Evolutionary conservation across 2,113 vertebrate species (phyloP).

Genomic region (Pao palembangensis): DNA sequence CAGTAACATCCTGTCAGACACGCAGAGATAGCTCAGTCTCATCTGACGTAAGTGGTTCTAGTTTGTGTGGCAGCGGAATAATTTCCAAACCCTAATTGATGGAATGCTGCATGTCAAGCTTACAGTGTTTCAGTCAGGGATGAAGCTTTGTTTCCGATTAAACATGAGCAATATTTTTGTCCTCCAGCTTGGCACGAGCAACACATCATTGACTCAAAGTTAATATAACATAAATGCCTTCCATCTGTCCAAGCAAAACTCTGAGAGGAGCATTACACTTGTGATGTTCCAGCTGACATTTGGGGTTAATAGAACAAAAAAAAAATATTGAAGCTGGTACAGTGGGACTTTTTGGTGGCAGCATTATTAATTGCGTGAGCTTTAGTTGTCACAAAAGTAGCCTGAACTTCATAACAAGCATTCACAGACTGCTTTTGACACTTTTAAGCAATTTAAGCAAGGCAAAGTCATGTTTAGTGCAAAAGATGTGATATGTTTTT

Average conservation of each 20-base stretch:
- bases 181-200: constrained; percentile 13
- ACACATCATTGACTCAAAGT: constrained; percentile 34
- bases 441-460: no score
- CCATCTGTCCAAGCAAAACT: constrained; percentile 42
- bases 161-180: constrained; percentile 8
- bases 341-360: no score
- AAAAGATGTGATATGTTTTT: no score
- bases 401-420: no score
- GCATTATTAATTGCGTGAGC: no score
- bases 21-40: constrained; percentile 40
- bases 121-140: constrained; percentile 5
- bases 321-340: no score
- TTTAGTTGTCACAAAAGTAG: no score
- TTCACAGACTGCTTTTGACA: no score
- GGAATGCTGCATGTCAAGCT: constrained; percentile 28
- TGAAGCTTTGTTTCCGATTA: constrained; percentile 7
- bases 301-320: no score
- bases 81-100: constrained; percentile 54
- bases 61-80: constrained; percentile 51
- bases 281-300: no score
- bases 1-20: constrained; percentile 52
- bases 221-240: constrained; percentile 43
- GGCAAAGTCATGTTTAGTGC: no score
- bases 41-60: constrained; percentile 45
- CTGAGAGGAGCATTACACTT: not conserved